Base-by-base conservation (phyloP, 2,113 vertebrate species). In the Hiodon tergisus region DNA sequence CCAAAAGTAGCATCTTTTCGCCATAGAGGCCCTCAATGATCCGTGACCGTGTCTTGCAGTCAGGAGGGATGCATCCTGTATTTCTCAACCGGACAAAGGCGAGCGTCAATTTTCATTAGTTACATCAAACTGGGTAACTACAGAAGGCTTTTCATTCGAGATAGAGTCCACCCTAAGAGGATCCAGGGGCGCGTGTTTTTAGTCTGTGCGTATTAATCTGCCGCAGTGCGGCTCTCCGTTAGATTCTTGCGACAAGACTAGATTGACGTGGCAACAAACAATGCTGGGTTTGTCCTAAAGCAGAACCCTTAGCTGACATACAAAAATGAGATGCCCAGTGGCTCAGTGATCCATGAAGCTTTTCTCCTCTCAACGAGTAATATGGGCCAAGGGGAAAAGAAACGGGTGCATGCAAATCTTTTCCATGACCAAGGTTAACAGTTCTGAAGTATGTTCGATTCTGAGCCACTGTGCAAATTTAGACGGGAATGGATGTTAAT, bases 171-270 rank as follows among this genome's bases (percentile, higher is more conserved):
- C 16, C 48, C 48, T n/a, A 69, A 76, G 71, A 47, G 51, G 48
- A 68, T 52, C 50, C 65, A 47, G 17, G 61, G 11, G 16, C 7
- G 48, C 5, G 17, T 6, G 16, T 2, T 85, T 87, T 85, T 78
- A 80, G 85, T 87, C 81, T 80, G 78, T 77, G 70, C 81, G 73
- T 80, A 78, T 75, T 55, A 71, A 72, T 79, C 55, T 17, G 10
- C 78, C 72, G 4, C 71, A 72, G 62, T n/a, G 50, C 4, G 6
- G 4, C 31, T 55, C 59, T 68, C 14, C 11, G 8, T 31, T 67
- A 67, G 50, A 67, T 9, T 53, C 6, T 31, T 3, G 5, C 46
- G 16, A 57, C 53, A 5, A 54, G 51, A 3, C n/a, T 14, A 10
- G 14, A 65, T 16, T 50, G 11, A 65, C 52, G 53, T 55, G 52